Base-by-base conservation (phyloP, 2,113 vertebrate genomes). In the Cynopterus brachyotis region DNA sequence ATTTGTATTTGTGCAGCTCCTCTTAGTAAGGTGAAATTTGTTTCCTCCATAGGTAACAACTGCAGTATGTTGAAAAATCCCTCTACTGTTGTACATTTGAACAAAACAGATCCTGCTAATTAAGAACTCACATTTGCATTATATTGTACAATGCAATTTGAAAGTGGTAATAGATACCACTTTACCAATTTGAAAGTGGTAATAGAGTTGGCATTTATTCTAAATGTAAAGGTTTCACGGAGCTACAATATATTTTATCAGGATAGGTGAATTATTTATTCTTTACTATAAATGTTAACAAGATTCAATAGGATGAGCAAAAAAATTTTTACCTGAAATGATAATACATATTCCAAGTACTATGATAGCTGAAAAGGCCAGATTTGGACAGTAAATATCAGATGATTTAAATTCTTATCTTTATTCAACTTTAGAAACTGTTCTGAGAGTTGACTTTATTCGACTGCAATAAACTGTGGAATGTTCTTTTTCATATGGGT, bases 11-110 rank as follows among this genome's bases (percentile, higher is more conserved):
- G 79, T 89, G 69, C 50, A 28, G 67, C 67, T 96, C 80, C 6
- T 94, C 78, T 96, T 35, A 95, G 66, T 88, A 72, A 97, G 96
- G 96, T 96, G 94, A 94, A 97, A 97, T 97, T 82, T 96, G 70
- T 96, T 93, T 97, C 90, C 82, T 96, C 92, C 95, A 95, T 95
- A 98, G 96, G 94, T 98, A 98, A 97, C 94, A 98, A 96, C 96
- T 98, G 97, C 97, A 98, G 89, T 24, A 91, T 72, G 69, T 83
- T 83, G 94, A 95, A 95, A 84, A 88, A 47, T 86, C 89, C 76
- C 64, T 94, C 80, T 75, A 66, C 86, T 93, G 62, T 83, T 97
- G 84, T 40, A 80, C 90, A 42, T 92, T 96, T 88, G 87, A 97
- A 95, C 66, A 95, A 97, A 97, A 89, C 60, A 97, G 81, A 86